Base-by-base conservation (phyloP, 1,140 invertebrate genomes). In the Sesamia nonagrioides region DNA sequence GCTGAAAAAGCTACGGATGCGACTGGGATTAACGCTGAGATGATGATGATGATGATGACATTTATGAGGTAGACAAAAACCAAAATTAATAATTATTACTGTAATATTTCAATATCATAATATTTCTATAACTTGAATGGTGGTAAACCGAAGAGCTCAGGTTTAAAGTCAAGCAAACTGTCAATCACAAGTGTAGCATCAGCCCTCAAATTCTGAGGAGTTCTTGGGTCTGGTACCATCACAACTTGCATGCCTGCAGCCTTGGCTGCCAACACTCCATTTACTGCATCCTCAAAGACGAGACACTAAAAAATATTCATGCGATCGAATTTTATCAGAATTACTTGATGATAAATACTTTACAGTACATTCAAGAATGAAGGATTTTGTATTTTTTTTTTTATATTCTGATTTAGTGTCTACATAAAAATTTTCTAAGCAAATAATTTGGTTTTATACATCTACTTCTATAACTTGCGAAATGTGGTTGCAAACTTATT, bases 211-310 rank as follows among this genome's bases (percentile, higher is more conserved):
- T 95, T 94, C 60, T 94, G 92, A n/a, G 97, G 96, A 60, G 98
- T 87, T 58, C 96, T 90, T 50, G 95, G 86, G 91, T 98, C 97
- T 17, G 98, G 98, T 42, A 99, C 96, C 97, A 98, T 98, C 0
- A 99, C 97, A 0, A 97, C 97, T 93, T 98, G 97, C 97, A 99
- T 98, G 7, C 97, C 98, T 9, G 98, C 98, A 68, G 96, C 96
- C 37, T 96, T 83, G 0, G 96, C 98, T 15, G 97, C 98, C 85
- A 96, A 91, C 6, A 98, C 97, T 15, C 99, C 99, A 95, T 98
- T 98, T 0, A 97, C 96, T 2, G 98, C 97, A 95, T 99, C 98
- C 95, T 99, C 98, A 94, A 99, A 98, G 0, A 99, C 98, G 66
- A 99, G 92, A 88, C 98, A 98, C 96, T 98, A 91, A 72, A 96